Base-by-base conservation (phyloP, 2,113 vertebrate species). In the Poecilia latipinna region DNA sequence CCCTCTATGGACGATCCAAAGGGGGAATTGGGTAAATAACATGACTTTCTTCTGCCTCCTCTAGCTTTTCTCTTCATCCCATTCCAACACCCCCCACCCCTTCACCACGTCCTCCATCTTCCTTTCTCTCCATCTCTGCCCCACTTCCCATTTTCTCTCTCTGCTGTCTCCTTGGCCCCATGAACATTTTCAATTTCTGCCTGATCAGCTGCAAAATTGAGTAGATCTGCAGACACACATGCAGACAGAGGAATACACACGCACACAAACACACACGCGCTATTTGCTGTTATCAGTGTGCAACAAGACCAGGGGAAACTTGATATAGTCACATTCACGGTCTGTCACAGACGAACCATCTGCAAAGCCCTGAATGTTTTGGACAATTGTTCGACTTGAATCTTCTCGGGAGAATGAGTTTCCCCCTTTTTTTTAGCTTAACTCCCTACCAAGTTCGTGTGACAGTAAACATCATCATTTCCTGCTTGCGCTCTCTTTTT, bases 181-280 rank as follows among this genome's bases (percentile, higher is more conserved):
- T 86, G 70, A 78, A 82, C 73, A 70, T 79, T 82, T 82, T 83
- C 69, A 81, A 90, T 89, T 91, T 89, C 92, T 90, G 73, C 80
- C 76, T 85, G 84, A 91, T 84, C 85, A 88, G 82, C 78, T 80
- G 76, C 79, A 82, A 88, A 88, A 87, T 84, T 85, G 76, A 91
- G 61, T 78, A 73, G 28, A 61, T 82, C 68, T 78, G 69, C 71
- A 65, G 62, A 71, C 37, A 61, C 74, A 61, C 48, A 33, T 17
- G 35, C 42, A 77, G 29, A 42, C 68, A 42, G 19, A 24, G 15
- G 48, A 54, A 8, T n/a, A 63, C 70, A 67, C 68, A 64, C 11
- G 39, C 33, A 67, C 57, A 29, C 65, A 76, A 2, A 13, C 19
- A 69, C 10, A 68, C 24, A 35, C 0, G 68, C 24, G 26, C 1